These are phyloP conservation scores for Sericinus montela DNA, from an alignment of 2,888 invertebrate genomes.

Conservation along the genomic window DNA sequence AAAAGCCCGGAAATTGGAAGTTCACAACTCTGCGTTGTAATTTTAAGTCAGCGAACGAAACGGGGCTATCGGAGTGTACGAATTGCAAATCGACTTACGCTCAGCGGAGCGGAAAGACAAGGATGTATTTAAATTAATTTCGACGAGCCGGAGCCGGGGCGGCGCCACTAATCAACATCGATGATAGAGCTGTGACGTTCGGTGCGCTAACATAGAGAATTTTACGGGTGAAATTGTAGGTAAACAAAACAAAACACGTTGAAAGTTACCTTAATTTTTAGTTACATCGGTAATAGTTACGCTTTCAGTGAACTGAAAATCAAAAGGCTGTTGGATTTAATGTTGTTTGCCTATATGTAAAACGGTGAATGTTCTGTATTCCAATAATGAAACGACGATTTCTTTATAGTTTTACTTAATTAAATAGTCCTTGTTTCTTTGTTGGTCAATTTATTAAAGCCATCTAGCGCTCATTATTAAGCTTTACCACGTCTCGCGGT, in stretches of 20 bases:
- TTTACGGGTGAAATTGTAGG: background rate
- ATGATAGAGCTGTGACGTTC: slow-evolving; percentile 18
- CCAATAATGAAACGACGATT: too few relatives aligned
- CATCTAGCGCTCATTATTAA: too few relatives aligned
- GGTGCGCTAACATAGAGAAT: slow-evolving; percentile 2
- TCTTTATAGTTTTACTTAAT: too few relatives aligned
- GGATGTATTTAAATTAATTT: slow-evolving; percentile 72
- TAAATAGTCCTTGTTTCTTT: too few relatives aligned
- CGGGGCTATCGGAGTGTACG: slow-evolving; percentile 57
- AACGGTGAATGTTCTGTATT: too few relatives aligned
- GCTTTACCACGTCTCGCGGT: too few relatives aligned
- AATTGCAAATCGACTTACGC: slow-evolving; percentile 66
- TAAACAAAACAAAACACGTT: background rate
- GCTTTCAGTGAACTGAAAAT: too few relatives aligned
- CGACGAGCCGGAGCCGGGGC: slow-evolving; percentile 30
- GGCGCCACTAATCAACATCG: slow-evolving; percentile 31
- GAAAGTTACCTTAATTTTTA: too few relatives aligned
- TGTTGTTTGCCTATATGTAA: too few relatives aligned
- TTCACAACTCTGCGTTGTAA: slow-evolving; percentile 47
- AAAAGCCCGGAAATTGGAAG: slow-evolving; percentile 42
- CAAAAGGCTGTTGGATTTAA: too few relatives aligned
- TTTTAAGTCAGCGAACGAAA: slow-evolving; percentile 61
- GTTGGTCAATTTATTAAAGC: too few relatives aligned
- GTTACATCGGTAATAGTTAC: too few relatives aligned
- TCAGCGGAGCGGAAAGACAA: slow-evolving; percentile 62